These are phyloP conservation scores for Nebria brevicollis DNA, from an alignment of 2,888 invertebrate genomes.

Conservation along the genomic window DNA sequence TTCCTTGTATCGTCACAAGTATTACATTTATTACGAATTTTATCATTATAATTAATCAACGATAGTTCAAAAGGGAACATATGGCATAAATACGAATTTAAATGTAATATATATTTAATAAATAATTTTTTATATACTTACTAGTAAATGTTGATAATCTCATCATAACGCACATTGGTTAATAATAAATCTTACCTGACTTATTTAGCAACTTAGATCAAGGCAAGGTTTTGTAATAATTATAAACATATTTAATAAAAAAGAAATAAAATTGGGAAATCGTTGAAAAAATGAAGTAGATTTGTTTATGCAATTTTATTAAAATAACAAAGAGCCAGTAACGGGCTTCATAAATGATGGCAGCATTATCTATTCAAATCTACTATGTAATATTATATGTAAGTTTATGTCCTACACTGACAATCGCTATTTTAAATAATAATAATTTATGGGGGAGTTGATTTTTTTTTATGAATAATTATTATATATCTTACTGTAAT, in stretches of 20 bases:
- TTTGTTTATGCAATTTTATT: constrained; percentile 50
- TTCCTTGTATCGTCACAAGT: too few relatives aligned
- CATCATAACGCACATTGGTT: too few relatives aligned
- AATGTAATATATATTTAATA: too few relatives aligned
- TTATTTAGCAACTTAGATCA: too few relatives aligned
- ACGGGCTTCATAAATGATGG: constrained; percentile 57
- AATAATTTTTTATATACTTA: too few relatives aligned
- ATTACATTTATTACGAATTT: too few relatives aligned
- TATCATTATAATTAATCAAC: too few relatives aligned
- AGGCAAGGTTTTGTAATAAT: too few relatives aligned
- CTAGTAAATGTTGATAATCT: too few relatives aligned
- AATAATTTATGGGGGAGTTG: constrained; percentile 40
- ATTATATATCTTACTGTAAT: constrained; percentile 36
- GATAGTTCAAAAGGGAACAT: too few relatives aligned
- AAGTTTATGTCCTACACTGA: constrained; percentile 43
- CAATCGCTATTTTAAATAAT: constrained; percentile 37
- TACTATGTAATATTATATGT: constrained; percentile 26
- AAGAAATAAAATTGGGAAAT: background rate
- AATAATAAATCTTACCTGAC: too few relatives aligned
- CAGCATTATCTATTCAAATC: constrained; percentile 48
- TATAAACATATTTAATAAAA: background rate
- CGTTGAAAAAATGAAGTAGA: constrained; percentile 31
- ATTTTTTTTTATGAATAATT: background rate
- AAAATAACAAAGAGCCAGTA: constrained; percentile 57
- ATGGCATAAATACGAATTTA: too few relatives aligned